Evolutionary conservation across 2,888 invertebrate genomes (phyloP).

Genomic region (Microctonus brassicae): DNA sequence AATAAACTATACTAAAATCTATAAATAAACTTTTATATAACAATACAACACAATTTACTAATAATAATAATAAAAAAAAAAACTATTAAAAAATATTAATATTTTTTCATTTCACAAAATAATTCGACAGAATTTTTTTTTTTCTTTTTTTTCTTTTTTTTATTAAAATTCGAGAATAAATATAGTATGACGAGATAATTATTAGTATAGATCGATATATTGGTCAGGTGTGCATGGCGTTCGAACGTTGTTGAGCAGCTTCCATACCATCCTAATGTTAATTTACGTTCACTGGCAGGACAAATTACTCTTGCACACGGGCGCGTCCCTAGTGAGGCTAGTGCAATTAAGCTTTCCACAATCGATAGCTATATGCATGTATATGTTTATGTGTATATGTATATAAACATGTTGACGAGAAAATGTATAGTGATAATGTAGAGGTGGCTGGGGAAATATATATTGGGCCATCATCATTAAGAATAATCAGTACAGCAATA

Average conservation of each 20-base stretch:
- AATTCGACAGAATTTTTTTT: too few species aligned
- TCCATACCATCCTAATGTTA: conserved; percentile 22
- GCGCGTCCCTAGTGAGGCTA: conserved; percentile 5
- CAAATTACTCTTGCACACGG: conserved; percentile 14
- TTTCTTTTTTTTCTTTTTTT: too few species aligned
- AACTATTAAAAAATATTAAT: too few species aligned
- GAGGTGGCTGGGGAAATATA: not conserved
- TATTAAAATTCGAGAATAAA: too few species aligned
- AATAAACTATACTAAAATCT: not conserved
- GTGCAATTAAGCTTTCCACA: conserved; percentile 22
- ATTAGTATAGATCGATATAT: not conserved
- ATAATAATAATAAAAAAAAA: too few species aligned
- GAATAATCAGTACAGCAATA: not conserved
- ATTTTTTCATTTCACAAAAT: too few species aligned
- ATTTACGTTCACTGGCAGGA: conserved; percentile 17
- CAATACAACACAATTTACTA: too few species aligned
- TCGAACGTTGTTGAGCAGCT: conserved; percentile 7
- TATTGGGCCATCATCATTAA: not conserved
- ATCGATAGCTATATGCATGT: conserved; percentile 11
- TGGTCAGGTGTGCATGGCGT: conserved; percentile 7
- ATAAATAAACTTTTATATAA: too few species aligned
- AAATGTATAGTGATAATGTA: conserved; percentile 1
- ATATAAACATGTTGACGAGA: not conserved
- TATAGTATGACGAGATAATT: too few species aligned
- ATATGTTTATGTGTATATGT: not conserved